Conservation (phyloP, 2,113 vertebrate species). For the Harpagus bidentatus region DNA sequence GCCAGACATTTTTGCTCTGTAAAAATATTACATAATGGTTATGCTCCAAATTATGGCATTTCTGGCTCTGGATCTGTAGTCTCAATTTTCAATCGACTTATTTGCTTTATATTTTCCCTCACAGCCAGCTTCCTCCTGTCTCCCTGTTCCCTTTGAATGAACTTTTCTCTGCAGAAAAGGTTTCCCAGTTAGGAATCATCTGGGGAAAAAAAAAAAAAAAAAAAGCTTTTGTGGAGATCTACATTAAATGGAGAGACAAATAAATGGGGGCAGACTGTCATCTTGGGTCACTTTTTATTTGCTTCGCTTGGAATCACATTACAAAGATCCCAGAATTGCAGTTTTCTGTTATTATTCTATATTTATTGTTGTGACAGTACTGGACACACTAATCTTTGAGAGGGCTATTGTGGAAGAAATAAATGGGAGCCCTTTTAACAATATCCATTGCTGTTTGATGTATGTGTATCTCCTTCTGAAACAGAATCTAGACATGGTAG, state of each 20-base stretch:
- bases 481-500: conserved; percentile 49
- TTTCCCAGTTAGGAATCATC: neutral
- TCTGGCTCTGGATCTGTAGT: neutral
- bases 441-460: neutral
- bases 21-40: neutral
- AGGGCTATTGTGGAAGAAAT: neutral
- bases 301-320: neutral
- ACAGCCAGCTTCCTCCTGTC: neutral
- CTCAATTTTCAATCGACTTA: neutral
- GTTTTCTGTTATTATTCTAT: conserved; percentile 37
- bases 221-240: neutral
- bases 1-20: neutral
- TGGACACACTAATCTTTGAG: neutral
- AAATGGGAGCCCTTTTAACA: neutral
- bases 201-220: neutral
- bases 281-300: neutral
- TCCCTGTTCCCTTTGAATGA: neutral
- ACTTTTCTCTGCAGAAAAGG: neutral
- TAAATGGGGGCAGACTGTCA: neutral
- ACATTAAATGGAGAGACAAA: neutral
- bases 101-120: neutral
- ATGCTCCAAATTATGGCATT: neutral
- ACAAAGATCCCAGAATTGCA: neutral
- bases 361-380: neutral
- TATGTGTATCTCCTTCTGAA: conserved; percentile 23